Conservation (phyloP, 1,140 invertebrate genomes). For the Drosophila yakuba region DNA sequence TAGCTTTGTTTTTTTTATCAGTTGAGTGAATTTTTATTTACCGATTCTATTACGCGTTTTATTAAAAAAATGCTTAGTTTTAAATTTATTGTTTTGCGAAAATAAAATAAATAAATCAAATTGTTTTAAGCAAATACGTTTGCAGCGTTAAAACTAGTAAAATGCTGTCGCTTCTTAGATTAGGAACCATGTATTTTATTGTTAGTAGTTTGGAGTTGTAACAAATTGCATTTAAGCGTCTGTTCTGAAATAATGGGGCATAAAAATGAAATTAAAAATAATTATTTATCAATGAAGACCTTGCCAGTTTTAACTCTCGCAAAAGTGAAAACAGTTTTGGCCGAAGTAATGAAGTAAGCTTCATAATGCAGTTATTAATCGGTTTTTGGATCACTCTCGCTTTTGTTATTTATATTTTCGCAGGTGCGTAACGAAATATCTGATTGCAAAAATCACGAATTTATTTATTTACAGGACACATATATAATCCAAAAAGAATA, state of each 20-base stretch:
- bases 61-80: no score
- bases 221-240: conserved; percentile 4
- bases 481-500: neutral
- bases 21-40: no score
- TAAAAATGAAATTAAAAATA: conserved; percentile 1
- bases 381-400: neutral
- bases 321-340: conserved; percentile 1
- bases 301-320: neutral
- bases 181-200: neutral
- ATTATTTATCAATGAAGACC: conserved; percentile 6
- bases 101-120: no score
- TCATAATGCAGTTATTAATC: neutral
- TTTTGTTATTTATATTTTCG: neutral
- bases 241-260: neutral
- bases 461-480: neutral
- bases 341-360: neutral
- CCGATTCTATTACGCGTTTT: no score
- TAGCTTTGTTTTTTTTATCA: neutral
- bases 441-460: neutral
- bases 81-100: no score
- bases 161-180: neutral
- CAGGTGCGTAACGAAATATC: neutral
- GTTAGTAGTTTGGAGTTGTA: neutral
- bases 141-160: no score
- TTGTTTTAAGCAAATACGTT: no score